phyloP scores from a whole-genome alignment of 2,888 invertebrate species.

The Luperina nickerlii region DNA sequence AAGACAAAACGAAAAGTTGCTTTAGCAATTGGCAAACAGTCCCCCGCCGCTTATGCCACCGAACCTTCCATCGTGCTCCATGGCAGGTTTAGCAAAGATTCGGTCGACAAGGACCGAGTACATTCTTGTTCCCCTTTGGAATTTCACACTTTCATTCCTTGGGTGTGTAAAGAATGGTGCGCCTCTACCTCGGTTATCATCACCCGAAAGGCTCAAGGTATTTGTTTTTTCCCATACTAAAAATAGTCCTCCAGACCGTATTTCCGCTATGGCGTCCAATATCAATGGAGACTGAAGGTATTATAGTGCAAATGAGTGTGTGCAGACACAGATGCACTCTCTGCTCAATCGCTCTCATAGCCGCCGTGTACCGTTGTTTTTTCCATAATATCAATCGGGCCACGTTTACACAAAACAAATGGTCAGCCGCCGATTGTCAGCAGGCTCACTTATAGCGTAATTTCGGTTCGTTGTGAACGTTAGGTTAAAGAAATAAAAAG shows the following conservation, averaged over 20 bases:
- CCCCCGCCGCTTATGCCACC: background rate
- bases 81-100: no score
- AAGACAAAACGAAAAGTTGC: background rate
- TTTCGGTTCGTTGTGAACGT: background rate
- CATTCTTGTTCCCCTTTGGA: constrained; percentile 67
- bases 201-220: constrained; percentile 66
- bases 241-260: background rate
- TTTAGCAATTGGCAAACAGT: background rate
- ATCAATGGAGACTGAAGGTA: no score
- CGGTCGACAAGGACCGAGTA: background rate
- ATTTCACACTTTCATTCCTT: constrained; percentile 78
- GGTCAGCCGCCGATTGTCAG: background rate
- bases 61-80: background rate
- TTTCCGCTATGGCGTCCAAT: no score
- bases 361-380: background rate
- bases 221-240: background rate
- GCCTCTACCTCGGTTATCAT: constrained; percentile 64
- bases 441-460: no score
- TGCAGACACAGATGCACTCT: no score
- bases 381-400: background rate
- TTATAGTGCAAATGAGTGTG: background rate
- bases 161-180: constrained; percentile 73
- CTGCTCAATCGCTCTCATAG: background rate
- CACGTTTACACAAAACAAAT: background rate
- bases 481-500: no score